Percentiles rank a stretch among this genome's conserved stretches.
phyloP scores from a whole-genome alignment of 2,113 vertebrate species.

The Microcebus jonahi region DNA sequence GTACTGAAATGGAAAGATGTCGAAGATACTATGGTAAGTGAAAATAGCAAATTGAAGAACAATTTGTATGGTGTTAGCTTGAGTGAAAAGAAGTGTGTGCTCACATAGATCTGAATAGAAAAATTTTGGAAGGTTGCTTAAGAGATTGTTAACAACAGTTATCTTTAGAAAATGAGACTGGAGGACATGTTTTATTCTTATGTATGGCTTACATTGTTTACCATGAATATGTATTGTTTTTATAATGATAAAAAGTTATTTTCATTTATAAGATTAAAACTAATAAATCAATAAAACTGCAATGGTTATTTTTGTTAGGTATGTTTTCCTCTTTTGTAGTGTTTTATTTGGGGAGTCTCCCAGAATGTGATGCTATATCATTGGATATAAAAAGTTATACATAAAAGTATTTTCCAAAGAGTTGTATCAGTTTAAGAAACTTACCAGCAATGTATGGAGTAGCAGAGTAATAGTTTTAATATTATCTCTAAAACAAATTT shows the following conservation, averaged over 20 bases:
- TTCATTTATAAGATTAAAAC: constrained; percentile 12
- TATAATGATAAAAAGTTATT: not conserved
- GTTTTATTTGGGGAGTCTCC: not conserved
- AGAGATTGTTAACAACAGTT: not conserved
- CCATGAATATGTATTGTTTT: not conserved
- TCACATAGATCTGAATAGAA: not conserved
- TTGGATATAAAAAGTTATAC: not conserved
- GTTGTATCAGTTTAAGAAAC: not conserved
- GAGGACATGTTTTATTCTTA: not conserved
- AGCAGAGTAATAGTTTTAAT: not conserved
- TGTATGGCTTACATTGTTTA: not conserved
- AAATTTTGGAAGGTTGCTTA: not conserved
- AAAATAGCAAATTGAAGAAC: constrained; percentile 4
- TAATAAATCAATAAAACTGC: constrained; percentile 7
- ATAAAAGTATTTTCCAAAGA: not conserved
- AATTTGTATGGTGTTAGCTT: not conserved
- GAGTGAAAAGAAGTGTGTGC: not conserved
- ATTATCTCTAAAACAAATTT: not conserved
- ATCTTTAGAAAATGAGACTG: not conserved
- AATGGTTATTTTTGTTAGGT: not conserved
- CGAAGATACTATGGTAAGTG: not conserved
- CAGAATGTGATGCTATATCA: not conserved
- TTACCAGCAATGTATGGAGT: not conserved
- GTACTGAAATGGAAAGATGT: not conserved
- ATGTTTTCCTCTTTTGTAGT: not conserved